A percentile compares a stretch with the other conserved stretches of the same genome.
phyloP scores from a whole-genome alignment of 2,113 vertebrate species.

The Psammodynastes pulverulentus region DNA sequence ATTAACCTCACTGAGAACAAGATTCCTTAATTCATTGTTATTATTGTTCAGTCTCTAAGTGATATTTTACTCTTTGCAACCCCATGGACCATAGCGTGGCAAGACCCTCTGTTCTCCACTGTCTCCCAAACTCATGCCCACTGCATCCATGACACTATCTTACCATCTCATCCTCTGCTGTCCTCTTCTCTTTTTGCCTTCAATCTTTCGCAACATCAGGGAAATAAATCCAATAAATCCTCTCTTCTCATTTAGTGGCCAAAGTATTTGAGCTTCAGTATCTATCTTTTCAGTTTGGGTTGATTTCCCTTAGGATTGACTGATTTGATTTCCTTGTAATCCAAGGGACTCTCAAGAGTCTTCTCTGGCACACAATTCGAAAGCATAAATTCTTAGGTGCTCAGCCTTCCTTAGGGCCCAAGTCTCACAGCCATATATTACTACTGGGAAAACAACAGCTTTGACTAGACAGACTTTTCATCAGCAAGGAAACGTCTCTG shows the following conservation, averaged over 20 bases:
- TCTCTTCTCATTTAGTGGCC: not conserved
- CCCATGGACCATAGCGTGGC: not conserved
- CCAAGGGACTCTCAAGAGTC: not conserved
- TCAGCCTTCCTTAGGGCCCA: not conserved
- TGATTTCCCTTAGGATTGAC: not conserved
- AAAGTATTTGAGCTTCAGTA: not conserved
- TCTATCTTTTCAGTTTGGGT: not conserved
- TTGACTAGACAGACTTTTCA: not conserved
- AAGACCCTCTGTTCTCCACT: not conserved
- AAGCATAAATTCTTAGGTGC: not conserved
- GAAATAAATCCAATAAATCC: not conserved
- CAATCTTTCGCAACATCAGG: not conserved
- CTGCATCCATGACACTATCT: not conserved
- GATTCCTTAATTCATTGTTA: not conserved
- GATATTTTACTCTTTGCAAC: not conserved
- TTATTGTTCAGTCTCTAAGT: not conserved
- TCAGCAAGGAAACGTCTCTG: not conserved
- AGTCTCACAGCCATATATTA: not conserved
- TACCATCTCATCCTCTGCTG: not conserved
- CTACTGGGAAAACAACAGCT: not conserved
- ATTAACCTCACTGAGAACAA: not conserved
- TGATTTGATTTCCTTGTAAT: not conserved
- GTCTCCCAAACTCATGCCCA: not conserved
- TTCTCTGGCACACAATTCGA: not conserved
- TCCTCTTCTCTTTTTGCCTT: not conserved